Conservation (phyloP, 1,140 invertebrate species). For the Drosophila kohkoa region DNA sequence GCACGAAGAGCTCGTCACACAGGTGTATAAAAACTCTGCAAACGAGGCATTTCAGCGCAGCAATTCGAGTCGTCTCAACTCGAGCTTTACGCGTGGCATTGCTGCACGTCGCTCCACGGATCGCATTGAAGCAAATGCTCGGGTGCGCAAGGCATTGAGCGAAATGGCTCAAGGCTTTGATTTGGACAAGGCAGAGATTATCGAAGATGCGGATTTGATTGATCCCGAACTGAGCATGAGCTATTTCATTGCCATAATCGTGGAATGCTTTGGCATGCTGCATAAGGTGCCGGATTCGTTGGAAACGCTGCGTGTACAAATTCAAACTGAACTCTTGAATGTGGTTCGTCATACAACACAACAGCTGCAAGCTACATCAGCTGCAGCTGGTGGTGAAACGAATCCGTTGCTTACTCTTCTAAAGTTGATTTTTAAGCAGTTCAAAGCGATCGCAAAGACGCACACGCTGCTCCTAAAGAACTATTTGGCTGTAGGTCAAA, state of each 20-base stretch:
- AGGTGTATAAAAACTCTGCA: conserved; percentile 90
- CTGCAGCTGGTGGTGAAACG: conserved; percentile 49
- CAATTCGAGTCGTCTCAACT: conserved; percentile 87
- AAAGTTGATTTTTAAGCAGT: conserved; percentile 90
- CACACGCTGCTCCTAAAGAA: conserved; percentile 88
- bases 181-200: conserved; percentile 84
- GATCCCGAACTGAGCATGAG: conserved; percentile 90
- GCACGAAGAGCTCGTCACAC: conserved; percentile 90
- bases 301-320: conserved; percentile 92
- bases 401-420: conserved; percentile 86
- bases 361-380: conserved; percentile 88
- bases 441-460: conserved; percentile 89
- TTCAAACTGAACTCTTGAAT: conserved; percentile 91
- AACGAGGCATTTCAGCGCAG: conserved; percentile 87
- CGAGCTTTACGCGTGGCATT: conserved; percentile 86
- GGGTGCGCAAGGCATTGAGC: conserved; percentile 84
- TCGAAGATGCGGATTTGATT: conserved; percentile 87
- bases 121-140: conserved; percentile 84
- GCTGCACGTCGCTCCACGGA: conserved; percentile 86
- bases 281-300: conserved; percentile 94
- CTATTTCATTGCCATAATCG: conserved; percentile 92
- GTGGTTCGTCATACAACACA: conserved; percentile 92
- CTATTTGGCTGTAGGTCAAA: conserved; percentile 87
- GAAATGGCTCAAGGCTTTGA: conserved; percentile 84
- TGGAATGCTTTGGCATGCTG: conserved; percentile 94